These are phyloP conservation scores for Piprites chloris DNA, from an alignment of 2,113 vertebrate genomes.

Conservation along the genomic window DNA sequence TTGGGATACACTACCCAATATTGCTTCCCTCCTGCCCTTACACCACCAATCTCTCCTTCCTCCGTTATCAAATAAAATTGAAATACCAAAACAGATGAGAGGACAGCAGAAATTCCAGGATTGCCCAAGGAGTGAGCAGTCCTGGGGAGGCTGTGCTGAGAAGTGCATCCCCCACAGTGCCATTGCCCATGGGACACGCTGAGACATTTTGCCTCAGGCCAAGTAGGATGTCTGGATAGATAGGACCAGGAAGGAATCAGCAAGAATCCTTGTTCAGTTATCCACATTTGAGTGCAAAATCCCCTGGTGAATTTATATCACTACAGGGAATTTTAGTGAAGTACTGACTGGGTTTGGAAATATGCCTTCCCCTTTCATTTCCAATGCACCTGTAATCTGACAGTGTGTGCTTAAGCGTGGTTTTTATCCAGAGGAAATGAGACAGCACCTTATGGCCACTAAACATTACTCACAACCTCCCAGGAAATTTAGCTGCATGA, in stretches of 20 bases:
- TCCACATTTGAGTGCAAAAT: not conserved
- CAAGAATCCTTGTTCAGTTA: not conserved
- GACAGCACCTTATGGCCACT: not conserved
- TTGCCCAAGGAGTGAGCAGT: not conserved
- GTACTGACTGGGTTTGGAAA: not conserved
- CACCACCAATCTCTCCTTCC: not conserved
- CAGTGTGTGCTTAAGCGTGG: rapidly evolving
- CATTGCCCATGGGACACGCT: not conserved
- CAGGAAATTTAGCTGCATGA: not conserved
- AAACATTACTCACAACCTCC: not conserved
- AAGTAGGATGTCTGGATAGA: rapidly evolving
- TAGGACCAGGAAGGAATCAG: not conserved
- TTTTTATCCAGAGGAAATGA: not conserved
- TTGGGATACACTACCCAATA: not conserved
- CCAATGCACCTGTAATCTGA: not conserved
- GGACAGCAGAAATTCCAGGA: not conserved
- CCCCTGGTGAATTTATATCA: not conserved
- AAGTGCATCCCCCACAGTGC: not conserved
- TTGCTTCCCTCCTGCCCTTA: not conserved
- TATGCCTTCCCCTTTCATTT: not conserved
- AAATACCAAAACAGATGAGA: not conserved
- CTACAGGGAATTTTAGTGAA: not conserved
- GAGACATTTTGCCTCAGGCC: not conserved
- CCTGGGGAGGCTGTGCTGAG: not conserved
- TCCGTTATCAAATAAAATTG: not conserved